Evolutionary conservation across 2,888 invertebrate genomes (phyloP), one percentile per base, ranked within the genome.

Genomic region (Epistrophe eligans): DNA sequence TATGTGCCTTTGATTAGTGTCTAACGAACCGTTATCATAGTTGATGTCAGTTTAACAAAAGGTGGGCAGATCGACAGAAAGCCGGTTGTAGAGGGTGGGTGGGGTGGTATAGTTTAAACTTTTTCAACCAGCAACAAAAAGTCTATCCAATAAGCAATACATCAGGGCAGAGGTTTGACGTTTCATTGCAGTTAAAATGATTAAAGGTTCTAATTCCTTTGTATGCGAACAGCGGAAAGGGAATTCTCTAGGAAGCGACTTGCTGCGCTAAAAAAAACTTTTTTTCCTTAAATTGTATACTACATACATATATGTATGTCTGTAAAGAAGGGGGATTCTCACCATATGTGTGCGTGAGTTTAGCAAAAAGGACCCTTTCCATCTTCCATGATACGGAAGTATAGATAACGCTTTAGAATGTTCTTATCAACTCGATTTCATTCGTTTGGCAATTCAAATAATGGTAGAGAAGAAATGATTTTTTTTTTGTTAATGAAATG

Each of bases 21-120:
- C 87, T 87, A 87, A 87, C 87, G 87, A 87, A 87, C 87, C 87
- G 87, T 83, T 82, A 48, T 82, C 66, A 70, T 66, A 79, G 87
- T 79, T 72, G 72, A 83, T 79, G 74, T 83, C 66, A 79, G 74
- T 79, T 79, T 74, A 58, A 87, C 79, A 87, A 79, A 82, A 79
- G 79, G 67, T 76, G 77, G 76, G 72, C 40, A 50, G 58, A 35
- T 48, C 38, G 19, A 11, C 9, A 58, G 32, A 15, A 40, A 62
- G 45, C 17, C 35, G 43, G 40, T n/a, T 38, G n/a, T n/a, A 15
- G 40, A 9, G 62, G 62, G 24, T 62, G 84, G 64, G 72, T 62
- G 77, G 71, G n/a, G n/a, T n/a, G n/a, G n/a, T n/a, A n/a, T 50
- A 64, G 67, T 83, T 87, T 79, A 79, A 83, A 83, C 71, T 83